These are phyloP conservation scores for Mastacembelus armatus DNA, from an alignment of 2,797 vertebrate species.

Conservation along the genomic window DNA sequence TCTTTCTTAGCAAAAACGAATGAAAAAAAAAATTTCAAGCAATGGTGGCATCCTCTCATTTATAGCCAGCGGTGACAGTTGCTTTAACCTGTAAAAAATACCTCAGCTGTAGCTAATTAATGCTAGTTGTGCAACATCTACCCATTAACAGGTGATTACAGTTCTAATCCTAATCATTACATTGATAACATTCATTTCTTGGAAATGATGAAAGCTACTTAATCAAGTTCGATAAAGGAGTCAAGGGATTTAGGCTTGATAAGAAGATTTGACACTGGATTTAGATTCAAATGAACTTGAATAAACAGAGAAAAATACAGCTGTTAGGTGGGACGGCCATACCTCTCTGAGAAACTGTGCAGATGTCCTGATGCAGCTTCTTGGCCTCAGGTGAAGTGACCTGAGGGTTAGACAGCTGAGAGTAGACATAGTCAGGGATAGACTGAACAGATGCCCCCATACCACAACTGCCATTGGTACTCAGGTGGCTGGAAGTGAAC, in stretches of 20 bases:
- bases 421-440: conserved; percentile 89
- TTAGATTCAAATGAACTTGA: too few species aligned
- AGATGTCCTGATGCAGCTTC: conserved; percentile 91
- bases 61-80: not conserved
- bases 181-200: too few species aligned
- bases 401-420: conserved; percentile 85
- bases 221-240: too few species aligned
- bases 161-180: too few species aligned
- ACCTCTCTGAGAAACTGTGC: conserved; percentile 88
- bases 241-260: too few species aligned
- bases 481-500: conserved; percentile 72
- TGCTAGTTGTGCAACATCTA: too few species aligned
- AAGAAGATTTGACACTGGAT: too few species aligned
- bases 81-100: too few species aligned
- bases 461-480: conserved; percentile 40
- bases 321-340: not conserved
- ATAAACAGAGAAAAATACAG: not conserved
- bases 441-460: conserved; percentile 86
- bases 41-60: not conserved
- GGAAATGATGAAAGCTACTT: too few species aligned
- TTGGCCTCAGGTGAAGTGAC: conserved; percentile 86
- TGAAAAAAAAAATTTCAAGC: not conserved
- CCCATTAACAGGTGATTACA: too few species aligned
- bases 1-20: too few species aligned
- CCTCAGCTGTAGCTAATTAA: too few species aligned